phyloP scores from a whole-genome alignment of 2,888 invertebrate species.

The Nebria salina region DNA sequence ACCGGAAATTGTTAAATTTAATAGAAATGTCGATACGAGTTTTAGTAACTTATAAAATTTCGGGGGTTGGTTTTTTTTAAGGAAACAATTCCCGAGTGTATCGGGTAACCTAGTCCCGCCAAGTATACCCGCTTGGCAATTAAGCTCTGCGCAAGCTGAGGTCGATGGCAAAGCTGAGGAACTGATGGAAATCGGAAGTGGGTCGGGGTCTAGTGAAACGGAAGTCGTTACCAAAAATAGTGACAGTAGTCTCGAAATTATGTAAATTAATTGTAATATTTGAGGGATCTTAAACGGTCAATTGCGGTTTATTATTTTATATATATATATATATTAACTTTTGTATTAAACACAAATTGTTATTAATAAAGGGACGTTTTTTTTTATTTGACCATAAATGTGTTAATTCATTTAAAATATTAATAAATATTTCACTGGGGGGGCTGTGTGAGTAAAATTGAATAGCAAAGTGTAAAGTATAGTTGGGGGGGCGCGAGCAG shows the following conservation, averaged over 20 bases:
- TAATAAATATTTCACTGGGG: too few species aligned
- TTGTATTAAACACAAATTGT: background rate
- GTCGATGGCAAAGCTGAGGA: conserved; percentile 67
- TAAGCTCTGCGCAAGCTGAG: conserved; percentile 69
- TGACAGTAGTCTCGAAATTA: conserved; percentile 79
- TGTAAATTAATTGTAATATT: conserved; percentile 65
- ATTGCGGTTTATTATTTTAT: background rate
- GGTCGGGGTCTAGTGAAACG: conserved; percentile 73
- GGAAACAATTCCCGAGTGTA: conserved; percentile 83
- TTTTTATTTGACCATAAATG: background rate
- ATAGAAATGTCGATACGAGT: too few species aligned
- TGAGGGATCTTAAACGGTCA: too few species aligned
- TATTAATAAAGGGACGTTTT: background rate
- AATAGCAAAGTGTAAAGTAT: too few species aligned
- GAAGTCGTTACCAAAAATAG: conserved; percentile 80
- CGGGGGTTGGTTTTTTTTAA: too few species aligned
- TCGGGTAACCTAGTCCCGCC: conserved; percentile 69
- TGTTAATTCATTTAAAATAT: too few species aligned
- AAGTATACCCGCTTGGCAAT: conserved; percentile 85
- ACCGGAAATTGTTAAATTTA: too few species aligned
- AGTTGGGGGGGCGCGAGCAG: too few species aligned
- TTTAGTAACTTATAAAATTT: too few species aligned
- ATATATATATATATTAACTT: background rate
- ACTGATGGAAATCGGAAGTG: conserved; percentile 57
- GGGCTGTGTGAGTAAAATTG: too few species aligned